Conservation (phyloP, 2,113 vertebrate genomes). For the Pelusios castaneus region DNA sequence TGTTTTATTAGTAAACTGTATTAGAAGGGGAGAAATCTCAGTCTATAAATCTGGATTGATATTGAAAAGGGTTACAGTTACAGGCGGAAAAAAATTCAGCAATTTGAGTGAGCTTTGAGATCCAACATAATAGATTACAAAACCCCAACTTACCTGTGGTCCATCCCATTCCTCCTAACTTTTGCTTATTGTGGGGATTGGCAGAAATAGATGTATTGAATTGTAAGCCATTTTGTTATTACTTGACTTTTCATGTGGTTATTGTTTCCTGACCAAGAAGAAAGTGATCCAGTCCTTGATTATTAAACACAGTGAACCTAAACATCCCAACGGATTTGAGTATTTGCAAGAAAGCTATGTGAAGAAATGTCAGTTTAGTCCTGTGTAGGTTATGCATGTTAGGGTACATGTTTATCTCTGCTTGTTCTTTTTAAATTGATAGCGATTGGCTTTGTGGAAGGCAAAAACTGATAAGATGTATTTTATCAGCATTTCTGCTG, state of each 20-base stretch:
- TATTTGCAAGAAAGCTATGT: background rate
- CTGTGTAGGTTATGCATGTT: slow-evolving; percentile 29
- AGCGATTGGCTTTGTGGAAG: slow-evolving; percentile 53
- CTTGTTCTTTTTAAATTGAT: slow-evolving; percentile 55
- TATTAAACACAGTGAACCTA: slow-evolving; percentile 30
- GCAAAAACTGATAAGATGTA: slow-evolving; percentile 48
- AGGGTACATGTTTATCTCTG: background rate
- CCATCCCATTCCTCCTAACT: background rate
- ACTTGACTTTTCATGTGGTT: slow-evolving; percentile 24
- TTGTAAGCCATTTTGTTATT: slow-evolving; percentile 16
- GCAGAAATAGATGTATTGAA: slow-evolving; percentile 19
- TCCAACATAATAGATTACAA: background rate
- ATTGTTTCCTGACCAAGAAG: slow-evolving; percentile 28
- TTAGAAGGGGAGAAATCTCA: background rate
- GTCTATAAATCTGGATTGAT: background rate
- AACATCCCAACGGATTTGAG: background rate
- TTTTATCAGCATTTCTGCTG: slow-evolving; percentile 4
- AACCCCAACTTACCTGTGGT: background rate
- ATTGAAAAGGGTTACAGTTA: background rate
- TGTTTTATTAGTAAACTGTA: background rate
- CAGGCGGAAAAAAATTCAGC: background rate
- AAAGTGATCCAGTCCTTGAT: slow-evolving; percentile 48
- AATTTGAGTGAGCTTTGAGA: background rate
- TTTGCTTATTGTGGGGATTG: slow-evolving; percentile 11
- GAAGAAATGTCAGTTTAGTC: background rate